Percentiles rank a stretch among this genome's conserved stretches.
These are phyloP conservation scores for Congeria kusceri DNA, from an alignment of 2,888 invertebrate genomes.

Conservation along the genomic window DNA sequence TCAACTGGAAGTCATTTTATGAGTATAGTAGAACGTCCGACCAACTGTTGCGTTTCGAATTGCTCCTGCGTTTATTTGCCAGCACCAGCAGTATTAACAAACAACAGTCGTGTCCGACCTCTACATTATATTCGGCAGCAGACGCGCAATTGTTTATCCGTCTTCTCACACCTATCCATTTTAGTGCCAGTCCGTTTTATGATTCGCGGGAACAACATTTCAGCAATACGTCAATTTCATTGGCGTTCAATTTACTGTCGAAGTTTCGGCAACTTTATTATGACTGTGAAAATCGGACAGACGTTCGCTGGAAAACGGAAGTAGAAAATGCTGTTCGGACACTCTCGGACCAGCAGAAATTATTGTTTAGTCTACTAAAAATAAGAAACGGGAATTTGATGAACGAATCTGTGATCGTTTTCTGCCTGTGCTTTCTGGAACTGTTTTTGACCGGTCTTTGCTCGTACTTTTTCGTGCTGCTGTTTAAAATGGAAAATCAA, in stretches of 20 bases:
- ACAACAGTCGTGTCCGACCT: too few species aligned
- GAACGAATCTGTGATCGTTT: not conserved
- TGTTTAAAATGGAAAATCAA: not conserved
- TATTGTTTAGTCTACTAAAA: not conserved
- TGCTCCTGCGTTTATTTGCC: not conserved
- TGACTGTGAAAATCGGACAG: not conserved
- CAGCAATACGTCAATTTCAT: not conserved
- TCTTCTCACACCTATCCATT: too few species aligned
- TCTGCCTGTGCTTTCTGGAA: not conserved
- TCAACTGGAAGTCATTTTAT: constrained; percentile 19
- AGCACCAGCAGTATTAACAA: not conserved
- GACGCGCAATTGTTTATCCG: too few species aligned
- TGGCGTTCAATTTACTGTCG: not conserved
- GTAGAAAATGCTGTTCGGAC: not conserved
- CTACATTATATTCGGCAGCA: too few species aligned
- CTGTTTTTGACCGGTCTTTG: not conserved
- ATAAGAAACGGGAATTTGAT: not conserved
- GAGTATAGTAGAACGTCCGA: not conserved
- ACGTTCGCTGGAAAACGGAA: not conserved
- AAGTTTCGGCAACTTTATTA: not conserved
- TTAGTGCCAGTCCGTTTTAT: too few species aligned
- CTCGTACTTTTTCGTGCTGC: not conserved
- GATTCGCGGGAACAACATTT: too few species aligned
- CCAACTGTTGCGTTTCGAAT: not conserved
- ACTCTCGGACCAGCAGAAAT: not conserved